Evolutionary conservation across 2,113 vertebrate genomes (phyloP).

Genomic region (Nannospalax galili): DNA sequence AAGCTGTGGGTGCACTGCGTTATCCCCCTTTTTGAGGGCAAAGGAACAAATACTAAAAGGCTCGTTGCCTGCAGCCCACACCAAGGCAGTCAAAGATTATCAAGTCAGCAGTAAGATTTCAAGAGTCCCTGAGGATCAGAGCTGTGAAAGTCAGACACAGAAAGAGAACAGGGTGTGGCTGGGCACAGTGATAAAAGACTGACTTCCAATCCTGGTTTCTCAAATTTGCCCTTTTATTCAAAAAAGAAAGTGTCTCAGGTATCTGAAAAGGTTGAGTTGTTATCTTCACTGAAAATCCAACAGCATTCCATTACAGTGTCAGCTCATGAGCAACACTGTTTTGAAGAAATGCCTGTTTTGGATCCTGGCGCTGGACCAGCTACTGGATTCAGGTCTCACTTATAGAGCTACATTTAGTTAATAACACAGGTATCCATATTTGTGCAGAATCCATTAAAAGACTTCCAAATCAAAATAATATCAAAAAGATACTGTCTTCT

Average conservation of each 20-base stretch:
- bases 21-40: neutral
- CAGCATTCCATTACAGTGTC: neutral
- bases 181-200: neutral
- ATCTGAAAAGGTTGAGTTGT: constrained; percentile 31
- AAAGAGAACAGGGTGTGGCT: constrained; percentile 49
- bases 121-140: constrained; percentile 31
- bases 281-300: neutral
- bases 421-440: neutral
- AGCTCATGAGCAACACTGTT: neutral
- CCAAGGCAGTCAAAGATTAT: neutral
- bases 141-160: constrained; percentile 57
- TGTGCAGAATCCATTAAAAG: neutral
- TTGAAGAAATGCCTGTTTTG: neutral
- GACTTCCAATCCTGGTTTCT: constrained; percentile 12
- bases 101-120: constrained; percentile 14
- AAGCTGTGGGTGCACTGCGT: neutral
- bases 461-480: constrained; percentile 1
- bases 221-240: constrained; percentile 67
- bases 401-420: neutral
- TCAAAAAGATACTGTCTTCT: neutral
- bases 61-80: neutral
- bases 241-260: constrained; percentile 38
- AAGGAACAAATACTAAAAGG: constrained; percentile 16
- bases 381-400: neutral
- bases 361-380: neutral